phyloP scores from a whole-genome alignment of 1,140 invertebrate species.

The Acromyrmex charruanus region DNA sequence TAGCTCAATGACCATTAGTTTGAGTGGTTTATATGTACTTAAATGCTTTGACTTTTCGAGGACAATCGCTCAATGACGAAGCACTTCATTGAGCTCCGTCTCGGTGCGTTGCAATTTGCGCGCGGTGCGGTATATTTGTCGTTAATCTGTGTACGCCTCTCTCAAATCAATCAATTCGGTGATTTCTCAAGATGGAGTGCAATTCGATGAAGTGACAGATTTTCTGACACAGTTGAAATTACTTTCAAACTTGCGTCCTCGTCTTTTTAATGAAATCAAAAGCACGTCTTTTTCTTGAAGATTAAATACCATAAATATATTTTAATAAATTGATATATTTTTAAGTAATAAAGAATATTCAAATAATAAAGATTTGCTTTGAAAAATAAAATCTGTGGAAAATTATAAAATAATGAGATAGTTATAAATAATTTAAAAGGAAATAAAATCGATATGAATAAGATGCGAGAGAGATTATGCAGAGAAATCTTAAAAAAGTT shows the following conservation, averaged over 20 bases:
- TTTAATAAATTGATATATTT: background rate
- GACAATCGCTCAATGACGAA: slow-evolving; percentile 47
- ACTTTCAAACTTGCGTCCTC: background rate
- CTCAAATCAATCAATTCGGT: background rate
- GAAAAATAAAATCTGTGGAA: background rate
- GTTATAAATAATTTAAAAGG: slow-evolving; percentile 1
- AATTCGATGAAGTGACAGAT: slow-evolving; percentile 1
- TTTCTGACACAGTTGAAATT: slow-evolving; percentile 3
- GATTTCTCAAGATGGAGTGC: background rate
- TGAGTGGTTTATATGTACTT: slow-evolving; percentile 66
- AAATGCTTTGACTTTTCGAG: slow-evolving; percentile 66
- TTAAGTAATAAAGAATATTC: background rate
- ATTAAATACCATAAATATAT: too few relatives aligned
- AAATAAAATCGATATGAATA: background rate
- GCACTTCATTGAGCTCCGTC: slow-evolving; percentile 45
- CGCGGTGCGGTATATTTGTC: slow-evolving; percentile 24
- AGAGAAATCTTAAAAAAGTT: background rate
- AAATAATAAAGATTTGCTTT: background rate
- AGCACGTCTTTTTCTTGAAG: background rate
- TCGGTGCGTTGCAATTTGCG: slow-evolving; percentile 39
- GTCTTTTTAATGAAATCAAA: background rate
- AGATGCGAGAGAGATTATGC: background rate
- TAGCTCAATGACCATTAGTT: slow-evolving; percentile 55
- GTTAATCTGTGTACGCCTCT: slow-evolving; percentile 56
- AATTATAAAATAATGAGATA: background rate